A percentile compares a stretch with the other conserved stretches of the same genome.
These are phyloP conservation scores for Eonycteris spelaea DNA, from an alignment of 2,113 vertebrate species.

Conservation along the genomic window DNA sequence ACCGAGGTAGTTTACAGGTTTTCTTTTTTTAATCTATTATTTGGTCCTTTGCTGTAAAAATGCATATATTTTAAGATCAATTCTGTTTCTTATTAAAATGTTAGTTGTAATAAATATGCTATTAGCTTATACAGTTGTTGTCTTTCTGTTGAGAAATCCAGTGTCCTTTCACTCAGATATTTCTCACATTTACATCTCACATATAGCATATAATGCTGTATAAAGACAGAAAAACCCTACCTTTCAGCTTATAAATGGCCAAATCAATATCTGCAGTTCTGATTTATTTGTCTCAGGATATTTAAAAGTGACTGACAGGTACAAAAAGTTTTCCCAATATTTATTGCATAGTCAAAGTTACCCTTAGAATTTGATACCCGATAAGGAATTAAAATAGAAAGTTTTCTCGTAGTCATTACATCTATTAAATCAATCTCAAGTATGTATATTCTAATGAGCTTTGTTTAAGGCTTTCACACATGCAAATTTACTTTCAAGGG, in stretches of 20 bases:
- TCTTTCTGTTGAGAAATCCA: neutral
- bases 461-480: slow-evolving; percentile 44
- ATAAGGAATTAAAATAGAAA: neutral
- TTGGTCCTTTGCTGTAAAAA: slow-evolving; percentile 31
- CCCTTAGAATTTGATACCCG: neutral
- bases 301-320: slow-evolving; percentile 4
- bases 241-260: slow-evolving; percentile 13
- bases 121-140: neutral
- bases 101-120: slow-evolving; percentile 8
- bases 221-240: neutral
- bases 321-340: neutral
- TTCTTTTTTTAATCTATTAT: neutral
- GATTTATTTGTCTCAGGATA: neutral
- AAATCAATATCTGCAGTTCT: neutral
- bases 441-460: neutral
- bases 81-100: neutral
- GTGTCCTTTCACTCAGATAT: neutral
- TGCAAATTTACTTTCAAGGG: slow-evolving; percentile 28
- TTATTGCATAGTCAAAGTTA: neutral
- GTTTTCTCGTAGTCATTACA: neutral
- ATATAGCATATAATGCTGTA: neutral
- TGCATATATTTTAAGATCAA: neutral
- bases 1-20: slow-evolving; percentile 36
- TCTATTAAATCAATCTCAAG: slow-evolving; percentile 22
- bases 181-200: neutral